Evolutionary conservation across 1,140 invertebrate genomes (phyloP), one percentile per base, ranked within the genome.

Genomic region (Bombus impatiens): DNA sequence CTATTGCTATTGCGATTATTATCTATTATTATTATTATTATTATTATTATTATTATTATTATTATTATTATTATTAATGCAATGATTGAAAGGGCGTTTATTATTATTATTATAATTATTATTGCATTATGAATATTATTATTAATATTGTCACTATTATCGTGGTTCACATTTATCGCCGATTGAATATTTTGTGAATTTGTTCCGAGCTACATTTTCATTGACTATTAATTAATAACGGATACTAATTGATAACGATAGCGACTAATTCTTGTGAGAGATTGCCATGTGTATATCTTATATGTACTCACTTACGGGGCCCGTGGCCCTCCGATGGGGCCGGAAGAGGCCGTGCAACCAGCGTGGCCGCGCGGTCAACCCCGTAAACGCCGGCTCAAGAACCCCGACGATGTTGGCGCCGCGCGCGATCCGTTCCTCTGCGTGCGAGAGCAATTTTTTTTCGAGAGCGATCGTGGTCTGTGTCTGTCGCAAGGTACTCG

Each of bases 221-320:
- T 93, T 92, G 89, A 93, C 86, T 92, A 93, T 93, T 92, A 92
- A 92, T 92, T 93, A 92, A 94, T 94, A 94, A 94, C 90, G 92
- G 93, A 94, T 93, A 95, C 92, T 95, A 94, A 94, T 93, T 93
- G 93, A 95, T 94, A 95, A 94, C 90, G 92, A 94, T 95, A 94
- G 94, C 88, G 93, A 94, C 91, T 95, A 95, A 95, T 95, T 95
- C 93, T 94, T 94, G 94, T 94, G 94, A 95, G 94, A 95, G 93
- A 94, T 95, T 94, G 94, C 94, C 94, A 95, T 94, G 94, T 95
- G 94, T 95, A 95, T 94, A 95, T 95, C 94, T 94, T 90, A 94
- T 94, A 94, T 95, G 93, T 94, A 94, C 91, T 95, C 94, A 94
- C 94, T 95, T 94, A 92, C 87, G 93, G 92, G 92, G 91, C 91